Percentiles rank a stretch among this genome's conserved stretches.
Conservation (phyloP, 2,797 vertebrate species). For the Vipera ursinii region DNA sequence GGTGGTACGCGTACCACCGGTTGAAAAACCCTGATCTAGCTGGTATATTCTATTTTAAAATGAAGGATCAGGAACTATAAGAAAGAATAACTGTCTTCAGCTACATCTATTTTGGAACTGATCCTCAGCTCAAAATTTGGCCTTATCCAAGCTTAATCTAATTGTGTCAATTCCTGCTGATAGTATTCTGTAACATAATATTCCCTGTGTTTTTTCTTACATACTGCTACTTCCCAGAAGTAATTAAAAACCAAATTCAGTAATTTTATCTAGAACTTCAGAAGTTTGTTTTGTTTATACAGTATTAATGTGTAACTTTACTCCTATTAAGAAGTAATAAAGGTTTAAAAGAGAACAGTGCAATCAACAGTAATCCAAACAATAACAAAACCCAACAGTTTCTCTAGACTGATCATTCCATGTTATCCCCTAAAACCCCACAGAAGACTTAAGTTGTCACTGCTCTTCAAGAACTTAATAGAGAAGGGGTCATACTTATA, state of each 20-base stretch:
- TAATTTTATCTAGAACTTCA: neutral
- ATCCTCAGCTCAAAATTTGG: neutral
- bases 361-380: neutral
- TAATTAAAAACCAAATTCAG: neutral
- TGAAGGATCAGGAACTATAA: neutral
- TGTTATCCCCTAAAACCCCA: neutral
- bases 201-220: neutral
- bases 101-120: neutral
- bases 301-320: neutral
- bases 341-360: neutral
- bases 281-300: neutral
- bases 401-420: neutral
- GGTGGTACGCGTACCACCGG: too few species aligned
- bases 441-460: neutral
- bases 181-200: neutral
- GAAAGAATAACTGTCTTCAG: neutral
- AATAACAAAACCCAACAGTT: neutral
- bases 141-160: neutral
- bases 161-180: neutral
- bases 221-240: neutral
- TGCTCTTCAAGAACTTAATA: neutral
- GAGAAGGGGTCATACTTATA: neutral
- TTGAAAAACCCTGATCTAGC: neutral
- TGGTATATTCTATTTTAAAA: neutral
- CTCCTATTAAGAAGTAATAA: neutral